Base-by-base conservation (phyloP, 2,888 invertebrate genomes). In the Plutella xylostella region DNA sequence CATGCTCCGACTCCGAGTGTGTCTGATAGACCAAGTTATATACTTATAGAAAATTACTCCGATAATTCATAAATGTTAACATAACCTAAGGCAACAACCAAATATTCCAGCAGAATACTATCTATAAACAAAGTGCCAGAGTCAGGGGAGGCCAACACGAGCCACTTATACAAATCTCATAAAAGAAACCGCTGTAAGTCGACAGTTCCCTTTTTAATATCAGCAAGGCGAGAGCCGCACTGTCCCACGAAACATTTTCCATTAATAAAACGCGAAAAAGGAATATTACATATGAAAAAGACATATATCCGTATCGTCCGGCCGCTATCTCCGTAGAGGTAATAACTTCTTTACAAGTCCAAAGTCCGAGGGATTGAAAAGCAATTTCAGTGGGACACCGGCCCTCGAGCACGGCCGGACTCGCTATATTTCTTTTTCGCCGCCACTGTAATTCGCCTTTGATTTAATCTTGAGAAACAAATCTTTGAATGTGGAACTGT, bases 331-430 rank as follows among this genome's bases (percentile, higher is more conserved):
- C 72, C 74, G 74, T 15, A 67, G 74, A 85, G 85, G 85, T 85
- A 85, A 85, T 85, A 85, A 85, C 84, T 85, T 85, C 85, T 85
- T 85, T 85, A 85, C 85, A 85, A 85, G 85, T 85, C 85, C 83
- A 84, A 85, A 85, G 85, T 85, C 85, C 85, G 84, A 83, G 84
- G 85, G 85, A 85, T 85, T 85, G 85, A 82, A 84, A 85, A 85
- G 84, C 85, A 85, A 85, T 85, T 85, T 85, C 85, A 83, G 77
- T 72, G 75, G 76, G 79, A 80, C 84, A 80, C 82, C 82, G 78
- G 72, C 73, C 75, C 76, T 68, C 64, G 63, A 61, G 69, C 71
- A 65, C 75, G 72, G 71, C 76, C 77, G 78, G 75, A 72, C 77
- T 73, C 65, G 67, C 74, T 76, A 80, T 82, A 80, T 82, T 83